These are phyloP conservation scores for Gryllus longicercus DNA, from an alignment of 2,888 invertebrate genomes.

Conservation along the genomic window DNA sequence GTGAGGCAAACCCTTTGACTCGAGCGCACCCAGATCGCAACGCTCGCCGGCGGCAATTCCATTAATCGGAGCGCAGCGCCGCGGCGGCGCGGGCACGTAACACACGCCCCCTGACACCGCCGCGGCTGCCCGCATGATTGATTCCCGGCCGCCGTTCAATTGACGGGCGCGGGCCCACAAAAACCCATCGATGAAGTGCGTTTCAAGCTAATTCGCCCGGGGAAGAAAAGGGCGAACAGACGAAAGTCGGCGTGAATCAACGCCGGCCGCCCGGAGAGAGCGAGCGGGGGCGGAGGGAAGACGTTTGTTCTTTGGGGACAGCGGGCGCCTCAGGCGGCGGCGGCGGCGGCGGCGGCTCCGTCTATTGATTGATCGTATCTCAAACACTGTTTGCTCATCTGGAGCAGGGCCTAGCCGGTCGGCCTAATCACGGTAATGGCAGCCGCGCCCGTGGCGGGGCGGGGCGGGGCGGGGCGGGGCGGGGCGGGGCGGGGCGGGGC, in stretches of 20 bases:
- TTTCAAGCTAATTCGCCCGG: not conserved
- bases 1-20: no score
- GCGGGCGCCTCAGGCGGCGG: not conserved
- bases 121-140: not conserved
- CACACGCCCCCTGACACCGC: conserved; percentile 9
- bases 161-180: not conserved
- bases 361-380: conserved; percentile 7
- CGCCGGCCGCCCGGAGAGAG: not conserved
- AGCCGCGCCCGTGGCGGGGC: no score
- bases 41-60: not conserved
- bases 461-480: no score
- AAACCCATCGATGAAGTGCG: conserved; percentile 4
- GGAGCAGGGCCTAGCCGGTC: not conserved
- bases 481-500: not conserved
- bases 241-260: not conserved
- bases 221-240: not conserved
- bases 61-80: not conserved
- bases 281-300: not conserved
- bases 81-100: not conserved
- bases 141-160: not conserved
- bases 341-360: not conserved
- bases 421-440: conserved; percentile 3
- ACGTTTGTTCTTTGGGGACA: conserved; percentile 1
- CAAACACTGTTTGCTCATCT: conserved; percentile 17
- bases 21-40: no score